A percentile compares a stretch with the other conserved stretches of the same genome.
Conservation (phyloP, 2,888 invertebrate species). For the Phaedon cochleariae region DNA sequence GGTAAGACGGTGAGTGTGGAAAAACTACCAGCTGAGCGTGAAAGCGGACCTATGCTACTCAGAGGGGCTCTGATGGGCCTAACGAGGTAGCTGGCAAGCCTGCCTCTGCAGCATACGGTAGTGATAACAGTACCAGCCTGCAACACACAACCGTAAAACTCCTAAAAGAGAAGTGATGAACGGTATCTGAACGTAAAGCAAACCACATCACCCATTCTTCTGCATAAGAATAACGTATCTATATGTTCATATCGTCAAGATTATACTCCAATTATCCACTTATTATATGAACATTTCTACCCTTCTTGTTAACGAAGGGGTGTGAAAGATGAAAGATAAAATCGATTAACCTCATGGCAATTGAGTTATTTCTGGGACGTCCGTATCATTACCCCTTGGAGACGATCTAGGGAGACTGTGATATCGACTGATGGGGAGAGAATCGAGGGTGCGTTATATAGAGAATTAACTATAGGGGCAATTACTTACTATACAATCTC, state of each 20-base stretch:
- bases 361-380: conserved; percentile 42
- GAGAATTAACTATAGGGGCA: conserved; percentile 1
- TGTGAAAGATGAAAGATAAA: conserved; percentile 36
- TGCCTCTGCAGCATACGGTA: too few species aligned
- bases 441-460: conserved; percentile 12
- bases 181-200: too few species aligned
- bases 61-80: too few species aligned
- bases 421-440: conserved; percentile 37
- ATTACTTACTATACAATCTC: conserved; percentile 17
- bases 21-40: too few species aligned
- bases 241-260: background rate
- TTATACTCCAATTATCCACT: conserved; percentile 18
- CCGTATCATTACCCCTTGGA: conserved; percentile 44
- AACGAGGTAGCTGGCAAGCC: too few species aligned
- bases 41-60: too few species aligned
- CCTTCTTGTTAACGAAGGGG: background rate
- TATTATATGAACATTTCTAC: background rate
- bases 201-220: too few species aligned
- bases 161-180: too few species aligned
- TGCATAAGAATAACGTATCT: too few species aligned
- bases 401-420: conserved; percentile 37
- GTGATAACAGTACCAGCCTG: too few species aligned
- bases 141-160: too few species aligned
- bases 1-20: too few species aligned
- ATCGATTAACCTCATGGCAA: conserved; percentile 43